Base-by-base conservation (phyloP, 2,888 invertebrate genomes). In the Byasa hedistus region DNA sequence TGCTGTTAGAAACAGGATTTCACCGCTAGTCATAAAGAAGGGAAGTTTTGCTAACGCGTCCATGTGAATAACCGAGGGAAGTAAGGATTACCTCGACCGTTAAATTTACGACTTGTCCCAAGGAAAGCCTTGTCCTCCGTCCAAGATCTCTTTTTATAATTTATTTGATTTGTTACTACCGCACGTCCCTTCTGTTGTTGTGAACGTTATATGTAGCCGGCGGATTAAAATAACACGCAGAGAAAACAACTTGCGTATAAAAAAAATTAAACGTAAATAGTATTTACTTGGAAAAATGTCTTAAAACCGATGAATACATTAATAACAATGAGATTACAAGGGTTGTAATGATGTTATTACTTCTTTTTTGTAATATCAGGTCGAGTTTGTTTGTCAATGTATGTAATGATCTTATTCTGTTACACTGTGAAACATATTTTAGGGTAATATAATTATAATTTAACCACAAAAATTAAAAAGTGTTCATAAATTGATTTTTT, bases 101-200 rank as follows among this genome's bases (percentile, higher is more conserved):
- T 87, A 89, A 91, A 91, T 91, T 91, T 91, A 91, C 90, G 90
- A 89, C 87, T 83, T 87, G 89, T 89, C 88, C 85, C 86, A 77
- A 78, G 82, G 74, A 87, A 86, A 88, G 84, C 84, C 84, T 83
- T 84, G 87, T 87, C 87, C 86, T 80, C 78, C 75, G 71, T 76
- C 78, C 81, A 74, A 82, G 84, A 86, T 86, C 84, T 87, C 83
- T 84, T 89, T 89, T 89, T 89, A 89, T 89, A 89, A 90, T 89
- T 89, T 89, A 89, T 89, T 86, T 86, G 82, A 86, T 86, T 85
- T 88, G 85, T 86, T 87, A 87, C 88, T 81, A 79, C 76, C 80
- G 73, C 76, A 74, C 75, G 79, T 80, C 77, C 78, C 76, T 80
- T 79, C 80, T 80, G 78, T 78, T 80, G 76, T 78, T 80, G 81